Base-by-base conservation (phyloP, 2,113 vertebrate genomes). In the Mesoclemmys tuberculata region DNA sequence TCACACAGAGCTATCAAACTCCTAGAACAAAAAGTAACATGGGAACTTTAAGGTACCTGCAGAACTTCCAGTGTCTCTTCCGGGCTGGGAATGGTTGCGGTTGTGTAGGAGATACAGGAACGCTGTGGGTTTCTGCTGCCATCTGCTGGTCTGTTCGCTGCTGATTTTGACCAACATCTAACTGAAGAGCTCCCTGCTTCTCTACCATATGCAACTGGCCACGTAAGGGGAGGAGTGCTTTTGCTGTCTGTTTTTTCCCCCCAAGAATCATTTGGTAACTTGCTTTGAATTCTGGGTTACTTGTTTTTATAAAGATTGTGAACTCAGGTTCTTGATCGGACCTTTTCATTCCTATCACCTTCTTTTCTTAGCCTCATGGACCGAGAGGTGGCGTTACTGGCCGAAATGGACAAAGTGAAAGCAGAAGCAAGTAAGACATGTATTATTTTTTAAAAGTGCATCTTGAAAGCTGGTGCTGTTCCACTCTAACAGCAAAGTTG, bases 341-440 rank as follows among this genome's bases (percentile, higher is more conserved):
- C 7, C 29, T 89, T 80, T 58, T 27, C 58, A 11, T 85, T 82
- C 92, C 52, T 90, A 71, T 82, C 75, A 61, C 85, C 92, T 84
- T 64, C 58, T 92, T 92, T 88, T 51, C 74, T n/a, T 95, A 99
- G 99, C 98, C 98, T 99, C 78, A 99, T 99, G 99, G 99, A 99
- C 97, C 98, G 99, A 89, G 99, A 99, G 97, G 99, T 99, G 92
- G 98, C 99, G 18, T 97, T 99, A 68, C 95, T 99, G 90, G 97
- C 95, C 5, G 99, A 99, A 96, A 99, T 99, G 99, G 99, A 99
- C 97, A 99, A 99, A 98, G 99, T 99, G 91, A 99, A 99, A 98
- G 99, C 99, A 56, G 99, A 99, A 97, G 98, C 99, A 93, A 98
- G 99, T 99, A 98, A 99, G 99, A 96, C 9, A 5, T 51, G 26